A percentile compares a stretch with the other conserved stretches of the same genome.
These are phyloP conservation scores for Nestor notabilis DNA, from an alignment of 2,113 vertebrate genomes.

Conservation along the genomic window DNA sequence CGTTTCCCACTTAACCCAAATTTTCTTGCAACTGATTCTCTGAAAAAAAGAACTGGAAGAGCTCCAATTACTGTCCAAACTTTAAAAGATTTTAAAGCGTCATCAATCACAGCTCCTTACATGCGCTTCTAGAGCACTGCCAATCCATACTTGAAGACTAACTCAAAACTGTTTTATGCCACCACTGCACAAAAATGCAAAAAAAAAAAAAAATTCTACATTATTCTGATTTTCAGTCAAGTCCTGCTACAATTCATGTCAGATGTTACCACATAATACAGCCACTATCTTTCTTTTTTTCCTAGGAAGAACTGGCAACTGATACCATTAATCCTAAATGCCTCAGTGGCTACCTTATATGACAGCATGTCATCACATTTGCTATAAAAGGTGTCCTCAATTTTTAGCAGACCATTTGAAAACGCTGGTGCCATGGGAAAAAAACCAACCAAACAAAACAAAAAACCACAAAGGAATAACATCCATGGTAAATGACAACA, in stretches of 20 bases:
- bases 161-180: not conserved
- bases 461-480: not conserved
- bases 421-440: not conserved
- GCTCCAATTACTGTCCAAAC: constrained; percentile 38
- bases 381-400: not conserved
- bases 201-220: not conserved
- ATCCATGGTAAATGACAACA: not conserved
- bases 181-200: not conserved
- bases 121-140: not conserved
- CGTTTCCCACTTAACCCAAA: not conserved
- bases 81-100: constrained; percentile 12
- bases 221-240: not conserved
- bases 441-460: too few species aligned
- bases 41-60: constrained; percentile 31
- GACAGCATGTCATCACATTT: not conserved
- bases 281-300: not conserved
- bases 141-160: not conserved
- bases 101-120: constrained; percentile 16
- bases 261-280: not conserved
- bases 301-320: not conserved
- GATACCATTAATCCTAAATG: not conserved
- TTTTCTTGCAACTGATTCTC: not conserved
- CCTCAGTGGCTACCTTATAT: not conserved
- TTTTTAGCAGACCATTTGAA: not conserved
- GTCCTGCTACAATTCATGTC: not conserved